Conservation (phyloP, 2,888 invertebrate genomes). For the Erpobdella octoculata region DNA sequence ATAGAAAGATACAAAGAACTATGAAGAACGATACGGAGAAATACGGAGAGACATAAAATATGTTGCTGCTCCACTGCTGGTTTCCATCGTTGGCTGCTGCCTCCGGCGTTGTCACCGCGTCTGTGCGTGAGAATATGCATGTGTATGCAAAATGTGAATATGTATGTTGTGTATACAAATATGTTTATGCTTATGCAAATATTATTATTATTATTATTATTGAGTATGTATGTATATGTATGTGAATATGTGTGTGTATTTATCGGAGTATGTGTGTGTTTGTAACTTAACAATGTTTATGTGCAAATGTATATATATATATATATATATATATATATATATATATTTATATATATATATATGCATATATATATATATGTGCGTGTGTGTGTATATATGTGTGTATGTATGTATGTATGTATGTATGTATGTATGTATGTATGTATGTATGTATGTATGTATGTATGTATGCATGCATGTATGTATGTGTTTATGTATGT, state of each 20-base stretch:
- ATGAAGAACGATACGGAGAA: no score
- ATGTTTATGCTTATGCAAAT: neutral
- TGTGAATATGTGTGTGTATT: no score
- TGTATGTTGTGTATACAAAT: neutral
- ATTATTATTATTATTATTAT: neutral
- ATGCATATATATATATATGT: constrained; percentile 3
- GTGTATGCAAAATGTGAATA: no score
- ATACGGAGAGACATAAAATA: no score
- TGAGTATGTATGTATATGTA: neutral
- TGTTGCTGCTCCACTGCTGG: no score
- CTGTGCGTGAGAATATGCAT: no score
- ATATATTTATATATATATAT: neutral
- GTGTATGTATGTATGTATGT: neutral
- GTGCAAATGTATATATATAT: no score
- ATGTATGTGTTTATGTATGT: constrained; percentile 18
- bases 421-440: constrained; percentile 22
- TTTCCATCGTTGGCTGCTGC: no score
- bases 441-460: constrained; percentile 12
- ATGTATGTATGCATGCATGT: constrained; percentile 16
- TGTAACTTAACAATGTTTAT: neutral
- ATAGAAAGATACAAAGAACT: no score
- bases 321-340: neutral
- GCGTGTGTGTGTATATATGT: neutral
- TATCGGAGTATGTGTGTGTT: neutral
- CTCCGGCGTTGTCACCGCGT: no score